Base-by-base conservation (phyloP, 2,888 invertebrate species). In the Calliopum simillimum region DNA sequence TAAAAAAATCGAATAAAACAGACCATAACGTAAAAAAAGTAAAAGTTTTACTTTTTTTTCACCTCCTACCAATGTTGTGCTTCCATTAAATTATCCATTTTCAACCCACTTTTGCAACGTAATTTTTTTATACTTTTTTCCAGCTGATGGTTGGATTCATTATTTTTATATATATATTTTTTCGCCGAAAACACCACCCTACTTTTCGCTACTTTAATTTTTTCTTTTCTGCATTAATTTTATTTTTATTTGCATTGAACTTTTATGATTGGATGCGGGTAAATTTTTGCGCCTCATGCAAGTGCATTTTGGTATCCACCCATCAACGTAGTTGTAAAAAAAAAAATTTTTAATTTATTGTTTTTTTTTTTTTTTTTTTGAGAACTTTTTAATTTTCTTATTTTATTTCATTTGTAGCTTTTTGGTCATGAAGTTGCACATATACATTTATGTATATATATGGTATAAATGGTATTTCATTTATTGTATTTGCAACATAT, bases 241-340 rank as follows among this genome's bases (percentile, higher is more conserved):
- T 58, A 43, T 58, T 25, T 67, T 63, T 41, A 55, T 55, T 47
- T 67, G 14, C 58, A 67, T 67, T 46, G 66, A 67, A 67, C 66
- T 56, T 67, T 67, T 58, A 47, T 67, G 66, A 67, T 67, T 67
- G 66, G 58, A 67, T 67, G 58, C 58, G 66, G 66, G 66, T 46
- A 58, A 33, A 16, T 67, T 67, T 55, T 58, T 46, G 66, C 58
- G 47, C 66, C 58, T 43, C 58, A 47, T 58, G 47, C 46, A 56
- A 23, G 21, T 23, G 23, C 6, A 23, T 23, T 12, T 56, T 21
- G 51, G 53, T 53, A 64, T 53, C 64, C 64, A 64, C 64, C 64
- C 64, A 64, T 53, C 43, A 21, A 12, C 59, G 41, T 41, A 23
- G 14, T 53, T 16, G 33, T 63, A 51, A 47, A 63, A 47, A 63